These are phyloP conservation scores for Nephrotoma appendiculata DNA, from an alignment of 2,888 invertebrate species.

Conservation along the genomic window DNA sequence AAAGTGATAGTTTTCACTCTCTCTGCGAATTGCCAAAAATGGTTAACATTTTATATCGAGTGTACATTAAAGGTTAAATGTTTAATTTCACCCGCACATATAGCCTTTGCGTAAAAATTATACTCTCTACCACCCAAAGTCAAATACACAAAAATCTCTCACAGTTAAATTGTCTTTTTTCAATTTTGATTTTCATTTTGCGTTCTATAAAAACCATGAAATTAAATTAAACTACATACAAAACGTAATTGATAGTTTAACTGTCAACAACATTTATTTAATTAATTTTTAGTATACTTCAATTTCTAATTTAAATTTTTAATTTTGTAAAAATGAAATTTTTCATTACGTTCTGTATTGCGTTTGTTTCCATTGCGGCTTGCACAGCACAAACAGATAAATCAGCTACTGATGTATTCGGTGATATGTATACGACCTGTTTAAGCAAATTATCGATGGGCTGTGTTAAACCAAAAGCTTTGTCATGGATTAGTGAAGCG, in stretches of 20 bases:
- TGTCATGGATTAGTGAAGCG: conserved; percentile 57
- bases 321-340: conserved; percentile 8
- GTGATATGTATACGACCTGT: conserved; percentile 52
- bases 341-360: conserved; percentile 6
- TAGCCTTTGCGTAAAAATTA: neutral
- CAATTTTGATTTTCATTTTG: neutral
- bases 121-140: neutral
- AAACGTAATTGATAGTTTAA: conserved; percentile 9
- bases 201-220: conserved; percentile 29
- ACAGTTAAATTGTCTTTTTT: neutral
- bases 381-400: conserved; percentile 16
- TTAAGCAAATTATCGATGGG: conserved; percentile 51
- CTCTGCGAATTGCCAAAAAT: neutral
- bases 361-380: conserved; percentile 14
- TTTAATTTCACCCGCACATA: neutral
- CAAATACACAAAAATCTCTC: neutral
- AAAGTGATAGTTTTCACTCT: neutral
- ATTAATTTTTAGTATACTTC: neutral
- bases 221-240: conserved; percentile 24
- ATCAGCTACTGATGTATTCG: conserved; percentile 47
- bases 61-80: neutral
- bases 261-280: neutral
- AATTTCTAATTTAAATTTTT: neutral
- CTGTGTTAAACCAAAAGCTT: conserved; percentile 64
- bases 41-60: neutral